Percentiles rank a stretch among this genome's conserved stretches.
These are phyloP conservation scores for Dryobota labecula DNA, from an alignment of 2,888 invertebrate genomes.

Conservation along the genomic window DNA sequence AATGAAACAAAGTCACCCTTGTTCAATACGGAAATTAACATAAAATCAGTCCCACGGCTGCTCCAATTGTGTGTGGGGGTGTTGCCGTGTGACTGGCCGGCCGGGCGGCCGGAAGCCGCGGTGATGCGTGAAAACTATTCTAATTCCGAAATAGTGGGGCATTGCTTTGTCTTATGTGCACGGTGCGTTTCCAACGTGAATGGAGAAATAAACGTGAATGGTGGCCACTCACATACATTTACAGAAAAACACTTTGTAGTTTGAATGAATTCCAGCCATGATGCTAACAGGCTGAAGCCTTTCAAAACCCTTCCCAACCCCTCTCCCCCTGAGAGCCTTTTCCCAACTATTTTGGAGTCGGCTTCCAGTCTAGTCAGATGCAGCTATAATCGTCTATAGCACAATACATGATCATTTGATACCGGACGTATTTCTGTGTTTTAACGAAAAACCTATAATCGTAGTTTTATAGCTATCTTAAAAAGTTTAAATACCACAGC, in stretches of 20 bases:
- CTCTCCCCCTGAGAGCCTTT: too few relatives aligned
- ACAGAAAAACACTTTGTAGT: constrained; percentile 2
- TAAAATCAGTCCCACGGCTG: constrained; percentile 87
- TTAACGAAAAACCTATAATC: not conserved
- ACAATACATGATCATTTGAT: constrained; percentile 15
- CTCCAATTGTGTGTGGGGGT: constrained; percentile 77
- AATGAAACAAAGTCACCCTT: constrained; percentile 76
- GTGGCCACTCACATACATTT: not conserved
- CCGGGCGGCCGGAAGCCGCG: constrained; percentile 83
- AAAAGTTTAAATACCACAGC: constrained; percentile 24
- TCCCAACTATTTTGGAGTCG: not conserved
- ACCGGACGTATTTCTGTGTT: not conserved
- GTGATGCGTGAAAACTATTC: constrained; percentile 86
- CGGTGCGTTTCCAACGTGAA: constrained; percentile 45
- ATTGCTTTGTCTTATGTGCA: constrained; percentile 50
- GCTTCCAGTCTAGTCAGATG: not conserved
- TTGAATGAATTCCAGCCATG: not conserved
- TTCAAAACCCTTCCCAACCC: too few relatives aligned
- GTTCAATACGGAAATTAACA: constrained; percentile 82
- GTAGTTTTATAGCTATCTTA: constrained; percentile 13
- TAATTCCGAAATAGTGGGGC: constrained; percentile 73
- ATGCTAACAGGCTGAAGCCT: too few relatives aligned
- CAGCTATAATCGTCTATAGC: not conserved
- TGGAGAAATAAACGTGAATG: constrained; percentile 27
- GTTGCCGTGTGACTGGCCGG: constrained; percentile 69